Base-by-base conservation (phyloP, 2,888 invertebrate species). In the Willowsia nigromaculata region DNA sequence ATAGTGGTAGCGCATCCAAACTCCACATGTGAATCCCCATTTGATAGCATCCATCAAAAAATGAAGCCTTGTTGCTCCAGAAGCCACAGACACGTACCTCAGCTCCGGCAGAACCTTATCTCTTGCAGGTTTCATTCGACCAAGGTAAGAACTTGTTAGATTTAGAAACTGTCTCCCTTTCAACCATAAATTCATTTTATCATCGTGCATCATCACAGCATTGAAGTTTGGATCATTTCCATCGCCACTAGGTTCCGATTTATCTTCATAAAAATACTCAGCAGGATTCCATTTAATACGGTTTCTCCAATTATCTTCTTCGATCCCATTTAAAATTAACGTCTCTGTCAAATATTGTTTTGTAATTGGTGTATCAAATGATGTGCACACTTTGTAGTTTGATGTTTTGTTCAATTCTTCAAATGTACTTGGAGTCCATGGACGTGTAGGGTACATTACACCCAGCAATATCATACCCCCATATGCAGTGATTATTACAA, bases 11-110 rank as follows among this genome's bases (percentile, higher is more conserved):
- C 74, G 50, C 33, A 83, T 18, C 83, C 83, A 88, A 56, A 13
- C n/a, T 9, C 88, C 88, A 37, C 25, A 40, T 37, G 83, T 83
- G 27, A 76, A 88, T 22, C 25, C 22, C 18, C 53, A 9, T 22
- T 81, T 53, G 13, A 88, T 83, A 0, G 83, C 33, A 30, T 83
- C 88, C 11, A 88, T 6, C 2, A 88, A 6, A 43, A 82, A 82
- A 25, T 88, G 88, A n/a, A 83, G 27, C 65, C 83, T 82, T 3
- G 88, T 88, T 0, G 74, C 76, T 9, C 88, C 83, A 15, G 88
- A 74, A 0, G 82, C 68, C 0, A 83, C 76, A 43, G 83, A 83
- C 3, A 62, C 25, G 47, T 88, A 88, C 5, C 88, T 74, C 15
- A 83, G 74, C 27, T 88, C 88, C 7, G 71, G 56, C 11, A 88